phyloP scores from a whole-genome alignment of 2,797 vertebrate genomes.

The Lithobates pipiens region DNA sequence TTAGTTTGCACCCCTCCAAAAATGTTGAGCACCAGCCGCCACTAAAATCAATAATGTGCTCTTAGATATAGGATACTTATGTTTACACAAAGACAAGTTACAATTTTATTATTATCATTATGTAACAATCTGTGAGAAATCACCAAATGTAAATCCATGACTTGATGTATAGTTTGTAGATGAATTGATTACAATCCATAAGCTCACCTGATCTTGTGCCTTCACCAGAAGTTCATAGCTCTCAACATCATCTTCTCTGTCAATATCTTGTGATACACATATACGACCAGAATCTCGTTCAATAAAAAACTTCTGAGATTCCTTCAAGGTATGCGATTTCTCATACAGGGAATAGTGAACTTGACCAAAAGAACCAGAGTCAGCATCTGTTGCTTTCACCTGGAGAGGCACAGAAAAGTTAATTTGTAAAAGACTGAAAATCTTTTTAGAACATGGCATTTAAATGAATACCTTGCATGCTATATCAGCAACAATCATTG shows the following conservation, averaged over 20 bases:
- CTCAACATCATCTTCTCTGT: conserved; percentile 82
- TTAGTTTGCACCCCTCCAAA: too few species aligned
- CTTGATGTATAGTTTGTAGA: neutral
- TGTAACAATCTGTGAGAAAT: too few species aligned
- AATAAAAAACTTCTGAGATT: conserved; percentile 83
- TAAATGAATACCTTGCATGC: neutral
- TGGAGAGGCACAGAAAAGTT: conserved; percentile 59
- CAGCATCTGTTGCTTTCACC: conserved; percentile 89
- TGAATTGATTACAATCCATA: neutral
- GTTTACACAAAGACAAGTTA: too few species aligned
- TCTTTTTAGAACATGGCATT: too few species aligned
- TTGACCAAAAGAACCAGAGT: conserved; percentile 81
- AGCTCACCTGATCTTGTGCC: conserved; percentile 89
- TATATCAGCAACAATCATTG: neutral
- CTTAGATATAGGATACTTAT: too few species aligned
- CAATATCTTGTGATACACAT: conserved; percentile 87
- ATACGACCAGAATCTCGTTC: conserved; percentile 80
- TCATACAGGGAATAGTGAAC: conserved; percentile 85
- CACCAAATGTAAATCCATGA: too few species aligned
- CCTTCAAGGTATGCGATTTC: conserved; percentile 81
- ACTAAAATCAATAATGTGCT: too few species aligned
- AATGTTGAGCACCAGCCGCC: too few species aligned
- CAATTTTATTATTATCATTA: too few species aligned
- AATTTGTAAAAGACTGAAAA: neutral
- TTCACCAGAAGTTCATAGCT: conserved; percentile 87